A percentile compares a stretch with the other conserved stretches of the same genome.
Conservation (phyloP, 2,888 invertebrate genomes). For the Thecocarcelia acutangulata region DNA sequence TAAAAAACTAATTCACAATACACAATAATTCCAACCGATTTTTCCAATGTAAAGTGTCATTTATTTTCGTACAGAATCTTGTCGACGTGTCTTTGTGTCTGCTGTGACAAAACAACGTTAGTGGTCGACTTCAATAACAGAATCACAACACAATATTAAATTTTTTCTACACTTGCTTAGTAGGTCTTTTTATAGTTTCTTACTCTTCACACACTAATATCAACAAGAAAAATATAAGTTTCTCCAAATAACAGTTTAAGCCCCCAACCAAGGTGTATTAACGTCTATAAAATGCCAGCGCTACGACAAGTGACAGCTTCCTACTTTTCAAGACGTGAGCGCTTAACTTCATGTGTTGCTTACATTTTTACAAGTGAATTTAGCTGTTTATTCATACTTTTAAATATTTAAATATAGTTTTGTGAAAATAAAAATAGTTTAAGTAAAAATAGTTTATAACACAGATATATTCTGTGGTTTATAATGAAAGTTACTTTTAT, state of each 20-base stretch:
- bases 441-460: too few relatives aligned
- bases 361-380: too few relatives aligned
- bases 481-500: too few relatives aligned
- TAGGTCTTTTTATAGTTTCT: slow-evolving; percentile 15
- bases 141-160: neutral
- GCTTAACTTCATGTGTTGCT: too few relatives aligned
- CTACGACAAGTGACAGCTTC: too few relatives aligned
- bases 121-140: slow-evolving; percentile 13
- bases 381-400: too few relatives aligned
- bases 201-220: slow-evolving; percentile 28
- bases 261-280: slow-evolving; percentile 44
- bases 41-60: slow-evolving; percentile 7
- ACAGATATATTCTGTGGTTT: too few relatives aligned
- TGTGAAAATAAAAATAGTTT: too few relatives aligned
- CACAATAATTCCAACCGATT: slow-evolving; percentile 31
- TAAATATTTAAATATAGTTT: too few relatives aligned
- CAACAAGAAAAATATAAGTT: slow-evolving; percentile 5
- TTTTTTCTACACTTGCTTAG: neutral
- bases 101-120: slow-evolving; percentile 30
- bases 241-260: slow-evolving; percentile 25
- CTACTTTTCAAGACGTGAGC: too few relatives aligned
- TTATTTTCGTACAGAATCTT: slow-evolving; percentile 61
- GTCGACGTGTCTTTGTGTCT: slow-evolving; percentile 71
- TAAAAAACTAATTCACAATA: neutral
- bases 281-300: too few relatives aligned